Base-by-base conservation (phyloP, 1,140 invertebrate genomes). In the Hermetia illucens region DNA sequence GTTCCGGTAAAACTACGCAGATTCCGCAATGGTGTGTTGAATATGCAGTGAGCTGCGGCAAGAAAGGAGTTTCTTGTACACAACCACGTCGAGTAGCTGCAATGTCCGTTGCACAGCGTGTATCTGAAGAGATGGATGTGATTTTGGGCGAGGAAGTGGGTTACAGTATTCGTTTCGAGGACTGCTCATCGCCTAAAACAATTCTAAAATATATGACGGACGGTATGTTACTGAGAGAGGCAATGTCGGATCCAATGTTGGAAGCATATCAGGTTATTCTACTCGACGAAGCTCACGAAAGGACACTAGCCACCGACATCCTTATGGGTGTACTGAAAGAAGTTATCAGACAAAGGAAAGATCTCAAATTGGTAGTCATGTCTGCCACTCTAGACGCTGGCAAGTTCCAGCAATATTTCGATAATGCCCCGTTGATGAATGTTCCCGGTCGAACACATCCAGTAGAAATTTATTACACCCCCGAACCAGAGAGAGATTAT, bases 71-170 rank as follows among this genome's bases (percentile, higher is more conserved):
- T 0, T 91, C 92, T 4, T 99, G 96, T 65, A 99, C 96, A 1
- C 93, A 97, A 57, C 95, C 95, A 0, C 69, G 95, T 51, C 65
- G 96, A 71, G 96, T 99, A 33, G 95, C 95, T 12, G 95, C 96
- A 12, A 98, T 98, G 94, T 93, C 88, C 2, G 95, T 98, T 1
- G 93, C 95, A 1, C 89, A 96, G 54, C 71, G 95, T 64, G 94
- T 98, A 0, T 92, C 93, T 1, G 93, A 98, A 62, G 96, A 99
- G 70, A 97, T 98, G 93, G 96, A 98, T 66, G 93, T 98, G 1
- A 74, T 72, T 25, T 65, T 98, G 16, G 80, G 95, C 8, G 79
- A 90, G 55, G 89, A 97, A 71, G 96, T 99, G 13, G 96, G 96
- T 40, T 99, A 99, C 61, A 95, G 86, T 52, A 99, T 99, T 51